phyloP scores from a whole-genome alignment of 1,140 invertebrate genomes.

The Cyclargus thomasi region DNA sequence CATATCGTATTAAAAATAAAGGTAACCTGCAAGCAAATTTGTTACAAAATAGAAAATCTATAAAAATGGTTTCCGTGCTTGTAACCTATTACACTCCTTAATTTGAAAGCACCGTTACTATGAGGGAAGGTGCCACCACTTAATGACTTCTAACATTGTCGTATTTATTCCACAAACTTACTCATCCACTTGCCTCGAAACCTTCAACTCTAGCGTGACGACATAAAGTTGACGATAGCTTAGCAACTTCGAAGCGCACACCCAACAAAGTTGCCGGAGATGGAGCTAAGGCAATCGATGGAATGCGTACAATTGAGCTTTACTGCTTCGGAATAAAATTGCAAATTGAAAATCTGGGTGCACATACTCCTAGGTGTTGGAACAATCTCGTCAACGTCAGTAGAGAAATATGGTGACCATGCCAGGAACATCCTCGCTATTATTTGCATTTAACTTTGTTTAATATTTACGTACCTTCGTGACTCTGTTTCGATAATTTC shows the following conservation, averaged over 20 bases:
- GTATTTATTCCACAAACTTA: slow-evolving; percentile 34
- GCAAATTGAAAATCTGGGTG: not conserved
- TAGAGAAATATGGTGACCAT: slow-evolving; percentile 44
- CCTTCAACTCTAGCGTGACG: not conserved
- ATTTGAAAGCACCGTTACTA: slow-evolving; percentile 42
- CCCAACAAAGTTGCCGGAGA: slow-evolving; percentile 4
- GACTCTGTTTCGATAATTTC: slow-evolving; percentile 31
- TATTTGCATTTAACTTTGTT: slow-evolving; percentile 45
- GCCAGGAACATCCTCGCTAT: slow-evolving; percentile 36
- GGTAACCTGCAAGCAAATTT: no score
- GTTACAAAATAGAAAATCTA: no score
- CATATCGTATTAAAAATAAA: no score
- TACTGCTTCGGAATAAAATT: slow-evolving; percentile 17
- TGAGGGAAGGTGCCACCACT: slow-evolving; percentile 33
- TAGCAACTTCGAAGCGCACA: slow-evolving; percentile 13
- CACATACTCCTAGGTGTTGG: slow-evolving; percentile 16
- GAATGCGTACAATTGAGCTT: slow-evolving; percentile 10
- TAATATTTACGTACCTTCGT: slow-evolving; percentile 39
- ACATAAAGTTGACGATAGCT: slow-evolving; percentile 18
- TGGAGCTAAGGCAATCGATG: slow-evolving; percentile 12
- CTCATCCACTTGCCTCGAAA: not conserved
- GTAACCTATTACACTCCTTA: slow-evolving; percentile 31
- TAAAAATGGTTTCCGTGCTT: slow-evolving; percentile 10
- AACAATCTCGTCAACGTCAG: slow-evolving; percentile 44
- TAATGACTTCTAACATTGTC: slow-evolving; percentile 39